Evolutionary conservation across 2,113 vertebrate genomes (phyloP).

Genomic region (Onychostoma macrolepis): DNA sequence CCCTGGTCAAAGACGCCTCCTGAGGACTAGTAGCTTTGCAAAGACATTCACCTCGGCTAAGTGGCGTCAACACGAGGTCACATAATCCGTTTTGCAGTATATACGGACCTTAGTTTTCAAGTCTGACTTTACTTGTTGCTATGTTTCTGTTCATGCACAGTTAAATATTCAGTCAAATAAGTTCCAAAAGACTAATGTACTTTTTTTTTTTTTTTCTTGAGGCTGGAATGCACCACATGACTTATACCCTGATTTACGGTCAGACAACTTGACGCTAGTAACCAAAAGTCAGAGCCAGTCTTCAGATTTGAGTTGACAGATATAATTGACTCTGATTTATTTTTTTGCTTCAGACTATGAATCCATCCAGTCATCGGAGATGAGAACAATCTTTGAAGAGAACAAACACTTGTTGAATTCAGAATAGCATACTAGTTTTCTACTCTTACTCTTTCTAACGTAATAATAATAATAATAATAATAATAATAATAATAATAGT

Average conservation of each 20-base stretch:
- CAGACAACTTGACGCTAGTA: too few relatives aligned
- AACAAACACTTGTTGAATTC: not conserved
- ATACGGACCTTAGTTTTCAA: not conserved
- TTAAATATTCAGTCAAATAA: not conserved
- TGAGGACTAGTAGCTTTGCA: not conserved
- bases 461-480: not conserved
- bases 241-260: too few relatives aligned
- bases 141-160: not conserved
- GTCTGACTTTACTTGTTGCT: not conserved
- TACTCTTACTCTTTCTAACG: not conserved
- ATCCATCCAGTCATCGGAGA: too few relatives aligned
- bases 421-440: not conserved
- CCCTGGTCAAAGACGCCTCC: conserved; percentile 39
- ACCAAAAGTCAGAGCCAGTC: too few relatives aligned
- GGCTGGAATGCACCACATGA: too few relatives aligned
- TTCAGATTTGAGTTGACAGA: too few relatives aligned
- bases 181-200: not conserved
- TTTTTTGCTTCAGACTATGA: too few relatives aligned
- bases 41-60: not conserved
- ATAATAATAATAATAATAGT: not conserved
- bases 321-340: too few relatives aligned
- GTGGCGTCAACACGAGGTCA: not conserved
- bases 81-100: not conserved
- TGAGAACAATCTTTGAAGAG: not conserved
- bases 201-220: too few relatives aligned